phyloP scores from a whole-genome alignment of 1,140 invertebrate genomes.

The Pinna nobilis region DNA sequence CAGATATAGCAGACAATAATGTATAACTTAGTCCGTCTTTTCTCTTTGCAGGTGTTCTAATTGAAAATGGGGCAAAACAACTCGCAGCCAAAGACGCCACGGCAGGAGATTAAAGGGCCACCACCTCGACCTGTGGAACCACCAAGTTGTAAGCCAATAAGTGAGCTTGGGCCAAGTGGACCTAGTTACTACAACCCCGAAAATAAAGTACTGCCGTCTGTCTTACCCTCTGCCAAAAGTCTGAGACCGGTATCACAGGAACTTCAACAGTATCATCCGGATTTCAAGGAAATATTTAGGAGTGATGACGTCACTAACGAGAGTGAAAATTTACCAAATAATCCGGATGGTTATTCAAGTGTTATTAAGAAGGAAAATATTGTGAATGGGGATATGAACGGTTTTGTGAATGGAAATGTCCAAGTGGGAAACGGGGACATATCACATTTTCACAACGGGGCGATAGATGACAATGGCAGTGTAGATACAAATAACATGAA shows the following conservation, averaged over 20 bases:
- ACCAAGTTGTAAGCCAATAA: constrained; percentile 21
- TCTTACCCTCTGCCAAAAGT: constrained; percentile 12
- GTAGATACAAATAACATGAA: constrained; percentile 16
- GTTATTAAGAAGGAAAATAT: constrained; percentile 3
- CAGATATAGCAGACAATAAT: too few species aligned
- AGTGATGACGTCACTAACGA: constrained; percentile 18
- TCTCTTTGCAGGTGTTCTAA: constrained; percentile 15
- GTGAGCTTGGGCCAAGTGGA: constrained; percentile 34
- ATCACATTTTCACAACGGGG: not conserved
- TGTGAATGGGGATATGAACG: constrained; percentile 17
- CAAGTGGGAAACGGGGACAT: not conserved
- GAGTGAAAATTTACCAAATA: not conserved
- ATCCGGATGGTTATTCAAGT: constrained; percentile 3
- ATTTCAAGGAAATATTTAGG: constrained; percentile 56
- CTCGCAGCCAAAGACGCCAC: constrained; percentile 12
- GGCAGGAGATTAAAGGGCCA: constrained; percentile 21
- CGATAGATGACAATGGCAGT: not conserved
- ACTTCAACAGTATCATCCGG: constrained; percentile 54
- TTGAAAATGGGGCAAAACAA: constrained; percentile 36
- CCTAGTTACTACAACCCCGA: constrained; percentile 46
- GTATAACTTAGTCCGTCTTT: not conserved
- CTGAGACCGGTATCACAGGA: constrained; percentile 58
- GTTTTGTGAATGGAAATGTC: not conserved
- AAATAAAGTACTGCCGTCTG: constrained; percentile 52
- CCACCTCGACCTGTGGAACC: constrained; percentile 25